A percentile compares a stretch with the other conserved stretches of the same genome.
Conservation (phyloP, 2,797 vertebrate genomes). For the Gymnoscopelus braueri region DNA sequence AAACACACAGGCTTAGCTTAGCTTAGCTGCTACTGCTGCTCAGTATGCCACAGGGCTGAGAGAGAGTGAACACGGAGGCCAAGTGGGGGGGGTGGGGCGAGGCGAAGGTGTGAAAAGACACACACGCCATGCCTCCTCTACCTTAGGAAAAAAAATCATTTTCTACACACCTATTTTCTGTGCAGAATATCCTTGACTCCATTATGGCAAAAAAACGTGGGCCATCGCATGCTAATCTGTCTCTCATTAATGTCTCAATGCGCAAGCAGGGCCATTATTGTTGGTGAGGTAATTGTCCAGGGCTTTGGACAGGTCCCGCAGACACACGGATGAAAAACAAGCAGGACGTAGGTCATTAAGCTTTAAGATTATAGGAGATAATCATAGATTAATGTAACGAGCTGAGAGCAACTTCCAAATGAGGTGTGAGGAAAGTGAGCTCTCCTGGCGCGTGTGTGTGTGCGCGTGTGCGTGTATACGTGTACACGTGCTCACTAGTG, state of each 20-base stretch:
- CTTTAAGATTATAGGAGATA: constrained; percentile 43
- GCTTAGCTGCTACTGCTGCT: constrained; percentile 58
- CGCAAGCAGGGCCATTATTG: constrained; percentile 14
- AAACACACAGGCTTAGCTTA: constrained; percentile 77
- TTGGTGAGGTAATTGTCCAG: constrained; percentile 16
- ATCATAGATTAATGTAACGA: constrained; percentile 51
- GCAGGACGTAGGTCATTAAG: constrained; percentile 38
- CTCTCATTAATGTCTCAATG: constrained; percentile 19
- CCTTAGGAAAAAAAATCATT: too few relatives aligned
- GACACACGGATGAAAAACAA: constrained; percentile 31
- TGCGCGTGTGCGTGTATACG: constrained; percentile 2
- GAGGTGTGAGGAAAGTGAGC: background rate
- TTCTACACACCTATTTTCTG: background rate
- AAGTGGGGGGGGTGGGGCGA: constrained; percentile 21
- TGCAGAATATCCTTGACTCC: background rate
- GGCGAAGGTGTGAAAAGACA: background rate
- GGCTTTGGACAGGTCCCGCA: constrained; percentile 23
- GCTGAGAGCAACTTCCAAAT: constrained; percentile 25
- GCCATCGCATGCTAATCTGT: background rate
- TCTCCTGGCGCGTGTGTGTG: background rate
- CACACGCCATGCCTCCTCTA: background rate
- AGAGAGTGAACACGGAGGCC: constrained; percentile 64
- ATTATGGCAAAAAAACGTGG: background rate
- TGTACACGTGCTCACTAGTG: constrained; percentile 6
- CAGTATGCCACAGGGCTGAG: constrained; percentile 66